phyloP scores from a whole-genome alignment of 2,888 invertebrate genomes.

The Dicyrtomina minuta region DNA sequence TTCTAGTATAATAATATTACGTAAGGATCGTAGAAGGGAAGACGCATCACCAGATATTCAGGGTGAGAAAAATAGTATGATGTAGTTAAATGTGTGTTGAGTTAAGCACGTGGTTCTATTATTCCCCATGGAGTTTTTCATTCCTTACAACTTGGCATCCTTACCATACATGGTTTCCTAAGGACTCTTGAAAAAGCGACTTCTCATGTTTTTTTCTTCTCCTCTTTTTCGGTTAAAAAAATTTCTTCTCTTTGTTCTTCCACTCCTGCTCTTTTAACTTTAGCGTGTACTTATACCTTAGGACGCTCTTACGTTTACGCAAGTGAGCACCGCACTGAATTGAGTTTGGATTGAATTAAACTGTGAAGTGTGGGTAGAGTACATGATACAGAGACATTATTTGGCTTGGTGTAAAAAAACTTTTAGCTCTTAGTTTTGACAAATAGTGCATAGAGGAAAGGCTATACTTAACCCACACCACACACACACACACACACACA shows the following conservation, averaged over 20 bases:
- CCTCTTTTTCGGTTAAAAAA: background rate
- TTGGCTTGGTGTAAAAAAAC: too few relatives aligned
- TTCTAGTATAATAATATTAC: too few relatives aligned
- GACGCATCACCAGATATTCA: too few relatives aligned
- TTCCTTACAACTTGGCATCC: conserved; percentile 28
- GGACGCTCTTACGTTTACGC: background rate
- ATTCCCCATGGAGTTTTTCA: conserved; percentile 33
- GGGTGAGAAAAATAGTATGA: too few relatives aligned
- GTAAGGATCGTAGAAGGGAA: too few relatives aligned
- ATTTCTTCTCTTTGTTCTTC: background rate
- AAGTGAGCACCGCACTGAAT: background rate
- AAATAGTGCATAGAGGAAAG: too few relatives aligned
- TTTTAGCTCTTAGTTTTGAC: too few relatives aligned
- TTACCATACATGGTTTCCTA: conserved; percentile 25
- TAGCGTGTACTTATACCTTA: background rate
- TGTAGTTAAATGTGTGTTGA: conserved; percentile 4
- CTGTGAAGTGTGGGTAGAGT: too few relatives aligned
- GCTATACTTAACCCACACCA: too few relatives aligned
- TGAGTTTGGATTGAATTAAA: too few relatives aligned
- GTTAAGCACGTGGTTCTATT: conserved; percentile 27
- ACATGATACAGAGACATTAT: too few relatives aligned
- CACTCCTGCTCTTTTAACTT: background rate
- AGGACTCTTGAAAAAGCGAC: conserved; percentile 13
- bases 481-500: too few relatives aligned
- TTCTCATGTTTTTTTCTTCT: background rate